Evolutionary conservation across 2,888 invertebrate genomes (phyloP), one percentile per base, ranked within the genome.

Genomic region (Nephrotoma appendiculata): DNA sequence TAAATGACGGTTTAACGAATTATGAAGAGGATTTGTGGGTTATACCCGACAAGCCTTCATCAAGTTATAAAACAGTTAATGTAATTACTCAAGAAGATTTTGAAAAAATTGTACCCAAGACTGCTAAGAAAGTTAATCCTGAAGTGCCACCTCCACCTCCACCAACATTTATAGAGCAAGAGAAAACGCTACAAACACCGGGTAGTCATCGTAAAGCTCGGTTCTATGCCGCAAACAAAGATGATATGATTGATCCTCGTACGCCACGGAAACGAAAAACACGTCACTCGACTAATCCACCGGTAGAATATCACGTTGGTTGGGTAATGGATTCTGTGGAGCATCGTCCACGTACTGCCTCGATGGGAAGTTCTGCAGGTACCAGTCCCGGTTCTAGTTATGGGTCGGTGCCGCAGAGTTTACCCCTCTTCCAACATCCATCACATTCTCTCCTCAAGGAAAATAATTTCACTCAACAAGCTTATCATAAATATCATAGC

Each of bases 381-480:
- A 95, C 96, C 6, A 95, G 95, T 91, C 95, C 95, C 43, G 95
- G 95, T 86, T 95, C 94, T 87, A 95, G 95, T 86, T 95, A 94
- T 89, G 96, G 97, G 87, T 96, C 97, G 11, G 93, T 93, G 88
- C 97, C 98, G 0, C 95, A 96, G 90, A 95, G 96, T 87, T 93
- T 98, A 92, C 98, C 98, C 44, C 93, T 95, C 86, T 98, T 98
- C 94, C 98, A 98, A 91, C 99, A 99, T 93, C 99, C 99, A 48
- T 98, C 98, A 90, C 98, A 99, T 92, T 95, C 97, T 7, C 93
- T 99, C 88, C 94, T 99, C 83, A 95, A 98, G 88, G 98, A 99
- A 92, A 98, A 99, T 92, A 98, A 98, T 90, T 99, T 99, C 93
- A 98, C 98, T 6, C 99, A 99, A 92, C 98, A 98, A 91, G 98